These are phyloP conservation scores for Drosophila oshimai DNA, from an alignment of 1,140 invertebrate species.

Conservation along the genomic window DNA sequence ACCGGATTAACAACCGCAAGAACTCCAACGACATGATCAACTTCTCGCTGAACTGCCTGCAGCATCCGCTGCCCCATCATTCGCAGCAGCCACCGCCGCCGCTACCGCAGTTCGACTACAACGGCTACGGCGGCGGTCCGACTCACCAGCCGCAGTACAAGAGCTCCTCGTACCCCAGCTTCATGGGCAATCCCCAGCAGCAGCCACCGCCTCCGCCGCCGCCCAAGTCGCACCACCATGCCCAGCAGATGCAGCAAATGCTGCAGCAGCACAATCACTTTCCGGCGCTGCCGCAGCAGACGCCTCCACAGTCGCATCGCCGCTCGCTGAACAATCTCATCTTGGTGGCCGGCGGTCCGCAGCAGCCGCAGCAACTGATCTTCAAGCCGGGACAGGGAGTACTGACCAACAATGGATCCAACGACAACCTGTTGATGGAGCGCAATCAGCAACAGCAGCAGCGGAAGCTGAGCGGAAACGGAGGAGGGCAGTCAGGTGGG, in stretches of 20 bases:
- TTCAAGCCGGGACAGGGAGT: slow-evolving; percentile 76
- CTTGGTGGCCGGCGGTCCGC: slow-evolving; percentile 70
- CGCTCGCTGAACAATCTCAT: slow-evolving; percentile 81
- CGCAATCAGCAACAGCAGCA: slow-evolving; percentile 55
- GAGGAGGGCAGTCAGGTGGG: slow-evolving; percentile 2
- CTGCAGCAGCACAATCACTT: slow-evolving; percentile 79
- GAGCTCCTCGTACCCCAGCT: slow-evolving; percentile 84
- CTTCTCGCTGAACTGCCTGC: slow-evolving; percentile 65
- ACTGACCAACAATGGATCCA: slow-evolving; percentile 48
- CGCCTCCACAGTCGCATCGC: slow-evolving; percentile 71
- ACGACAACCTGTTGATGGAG: slow-evolving; percentile 44
- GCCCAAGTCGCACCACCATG: slow-evolving; percentile 82
- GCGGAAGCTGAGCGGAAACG: slow-evolving; percentile 54
- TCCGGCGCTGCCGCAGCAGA: slow-evolving; percentile 83
- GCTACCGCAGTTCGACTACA: slow-evolving; percentile 57
- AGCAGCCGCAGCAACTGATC: slow-evolving; percentile 73
- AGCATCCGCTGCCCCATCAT: slow-evolving; percentile 59
- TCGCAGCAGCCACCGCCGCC: slow-evolving; percentile 50
- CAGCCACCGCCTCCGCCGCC: slow-evolving; percentile 41
- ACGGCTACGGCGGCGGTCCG: slow-evolving; percentile 43
- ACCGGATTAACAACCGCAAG: slow-evolving; percentile 80
- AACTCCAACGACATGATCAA: slow-evolving; percentile 80
- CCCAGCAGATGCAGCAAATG: slow-evolving; percentile 76
- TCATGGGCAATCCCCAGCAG: slow-evolving; percentile 65
- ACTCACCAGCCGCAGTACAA: slow-evolving; percentile 77